A percentile compares a stretch with the other conserved stretches of the same genome.
Evolutionary conservation across 2,888 invertebrate species (phyloP).

Genomic region (Pseudoips prasinana): DNA sequence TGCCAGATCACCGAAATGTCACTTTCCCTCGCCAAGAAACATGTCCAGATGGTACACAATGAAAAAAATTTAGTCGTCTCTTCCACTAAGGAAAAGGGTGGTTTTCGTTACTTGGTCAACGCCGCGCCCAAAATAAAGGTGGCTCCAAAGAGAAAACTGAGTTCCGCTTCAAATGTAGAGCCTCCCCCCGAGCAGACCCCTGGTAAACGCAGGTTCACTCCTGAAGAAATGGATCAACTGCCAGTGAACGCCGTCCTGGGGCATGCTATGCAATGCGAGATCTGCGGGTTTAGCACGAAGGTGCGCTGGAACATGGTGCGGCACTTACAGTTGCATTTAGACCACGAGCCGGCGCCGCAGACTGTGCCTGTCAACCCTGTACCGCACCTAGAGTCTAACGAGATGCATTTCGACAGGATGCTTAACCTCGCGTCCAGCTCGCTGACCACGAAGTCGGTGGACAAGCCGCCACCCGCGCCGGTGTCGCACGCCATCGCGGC

Average conservation of each 20-base stretch:
- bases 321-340: slow-evolving; percentile 85
- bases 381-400: slow-evolving; percentile 88
- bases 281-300: slow-evolving; percentile 87
- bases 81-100: neutral
- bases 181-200: slow-evolving; percentile 22
- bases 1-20: slow-evolving; percentile 30
- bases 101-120: slow-evolving; percentile 5
- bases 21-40: slow-evolving; percentile 31
- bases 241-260: slow-evolving; percentile 85
- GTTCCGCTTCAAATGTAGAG: slow-evolving; percentile 6
- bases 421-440: slow-evolving; percentile 90
- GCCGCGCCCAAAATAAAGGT: slow-evolving; percentile 8
- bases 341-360: slow-evolving; percentile 84
- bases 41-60: slow-evolving; percentile 38
- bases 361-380: slow-evolving; percentile 91
- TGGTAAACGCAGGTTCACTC: slow-evolving; percentile 66
- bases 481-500: slow-evolving; percentile 32
- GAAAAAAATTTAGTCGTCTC: slow-evolving; percentile 11
- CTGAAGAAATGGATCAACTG: slow-evolving; percentile 83
- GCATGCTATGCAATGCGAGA: slow-evolving; percentile 82
- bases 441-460: slow-evolving; percentile 37
- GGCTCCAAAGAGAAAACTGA: slow-evolving; percentile 31
- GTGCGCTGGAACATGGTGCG: slow-evolving; percentile 87
- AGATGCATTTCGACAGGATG: slow-evolving; percentile 93
- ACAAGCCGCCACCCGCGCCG: slow-evolving; percentile 19